Base-by-base conservation (phyloP, 1,140 invertebrate species). In the Ptiloglossa arizonensis region DNA sequence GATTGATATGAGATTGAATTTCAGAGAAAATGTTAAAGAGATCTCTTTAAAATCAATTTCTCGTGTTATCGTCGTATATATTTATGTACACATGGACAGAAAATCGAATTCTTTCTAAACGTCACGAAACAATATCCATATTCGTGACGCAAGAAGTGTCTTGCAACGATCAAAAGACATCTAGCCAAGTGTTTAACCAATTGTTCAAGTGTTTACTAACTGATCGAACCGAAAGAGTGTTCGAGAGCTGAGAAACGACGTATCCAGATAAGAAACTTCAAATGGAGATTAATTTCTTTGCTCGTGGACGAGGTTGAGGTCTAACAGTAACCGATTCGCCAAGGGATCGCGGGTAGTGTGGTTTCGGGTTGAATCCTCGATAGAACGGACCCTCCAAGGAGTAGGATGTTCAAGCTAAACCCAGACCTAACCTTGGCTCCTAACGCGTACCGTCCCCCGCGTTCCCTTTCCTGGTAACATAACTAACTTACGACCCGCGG, bases 281-380 rank as follows among this genome's bases (percentile, higher is more conserved):
- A 87, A 81, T 72, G 59, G 62, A 81, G 73, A 83, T 86, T 86
- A 79, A 86, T 87, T 80, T 73, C 59, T 66, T n/a, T 22, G 50
- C 22, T 11, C 24, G 50, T 27, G 29, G 52, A 46, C 0, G n/a
- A 52, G 1, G 59, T 19, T 11, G 17, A 35, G 32, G 56, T 29
- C 64, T 32, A 68, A 66, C 68, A 77, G 56, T 81, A 70, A 82
- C 80, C 64, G 74, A 80, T 81, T 73, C 79, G 52, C 57, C 66
- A 38, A 50, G 79, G 71, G 74, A 81, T 62, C 63, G 52, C 38
- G 29, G 66, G 64, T 29, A 72, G 78, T 81, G 79, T 48, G 79
- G 79, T 76, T 83, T 75, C 48, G 38, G 50, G 17, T 52, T 57
- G 44, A 74, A 81, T 79, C n/a, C 72, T 67, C 69, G 46, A 35